Evolutionary conservation across 30 jellyfish, hydroid and myxozoan species (phyloP).

Genomic region (Pseudorhiza aurosa): DNA sequence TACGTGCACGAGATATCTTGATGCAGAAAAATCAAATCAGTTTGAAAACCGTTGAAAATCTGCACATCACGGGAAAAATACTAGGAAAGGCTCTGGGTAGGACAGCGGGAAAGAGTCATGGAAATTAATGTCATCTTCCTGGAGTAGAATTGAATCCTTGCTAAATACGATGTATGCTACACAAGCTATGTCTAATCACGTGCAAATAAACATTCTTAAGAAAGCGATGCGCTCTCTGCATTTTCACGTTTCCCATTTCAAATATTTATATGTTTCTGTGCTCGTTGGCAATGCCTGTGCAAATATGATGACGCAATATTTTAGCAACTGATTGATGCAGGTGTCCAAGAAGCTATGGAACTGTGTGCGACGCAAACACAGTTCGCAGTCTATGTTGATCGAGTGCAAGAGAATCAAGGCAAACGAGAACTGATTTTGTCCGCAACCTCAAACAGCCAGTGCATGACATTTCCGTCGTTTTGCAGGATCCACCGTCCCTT

Average conservation of each 20-base stretch:
- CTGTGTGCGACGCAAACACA: constrained; percentile 3
- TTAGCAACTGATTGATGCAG: constrained; percentile 44
- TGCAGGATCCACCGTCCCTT: no score
- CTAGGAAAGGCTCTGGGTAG: no score
- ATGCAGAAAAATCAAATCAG: no score
- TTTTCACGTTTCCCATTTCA: constrained; percentile 7
- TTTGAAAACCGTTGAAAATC: no score
- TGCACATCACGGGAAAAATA: no score
- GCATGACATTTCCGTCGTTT: neutral
- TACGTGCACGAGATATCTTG: no score
- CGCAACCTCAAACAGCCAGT: neutral
- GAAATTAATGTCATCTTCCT: constrained; percentile 10
- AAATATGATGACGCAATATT: constrained; percentile 40
- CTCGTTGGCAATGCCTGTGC: constrained; percentile 33
- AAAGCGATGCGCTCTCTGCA: neutral
- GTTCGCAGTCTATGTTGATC: neutral
- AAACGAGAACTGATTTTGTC: neutral
- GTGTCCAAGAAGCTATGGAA: constrained; percentile 14
- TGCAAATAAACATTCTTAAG: neutral
- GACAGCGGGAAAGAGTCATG: no score
- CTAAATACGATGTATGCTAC: neutral
- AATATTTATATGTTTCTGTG: constrained; percentile 14
- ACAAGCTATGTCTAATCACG: neutral
- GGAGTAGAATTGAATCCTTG: neutral
- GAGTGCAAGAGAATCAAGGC: neutral